A percentile compares a stretch with the other conserved stretches of the same genome.
phyloP scores from a whole-genome alignment of 2,797 vertebrate species.

The Chrosomus eos region DNA sequence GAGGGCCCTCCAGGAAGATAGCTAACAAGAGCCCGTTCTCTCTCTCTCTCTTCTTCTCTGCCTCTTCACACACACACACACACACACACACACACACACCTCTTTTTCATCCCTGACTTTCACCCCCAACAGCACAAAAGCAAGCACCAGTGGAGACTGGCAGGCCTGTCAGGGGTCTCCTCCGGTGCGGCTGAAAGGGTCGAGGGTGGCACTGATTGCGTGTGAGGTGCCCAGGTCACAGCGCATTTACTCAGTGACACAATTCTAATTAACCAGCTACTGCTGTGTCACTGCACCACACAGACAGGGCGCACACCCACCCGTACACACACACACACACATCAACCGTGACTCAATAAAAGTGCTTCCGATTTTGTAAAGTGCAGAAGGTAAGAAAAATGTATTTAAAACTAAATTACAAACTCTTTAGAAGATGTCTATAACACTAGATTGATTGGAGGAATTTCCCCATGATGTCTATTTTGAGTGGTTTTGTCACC shows the following conservation, averaged over 20 bases:
- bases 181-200: slow-evolving; percentile 55
- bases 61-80: neutral
- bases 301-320: slow-evolving; percentile 38
- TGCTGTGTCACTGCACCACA: slow-evolving; percentile 83
- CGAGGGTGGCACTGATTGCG: slow-evolving; percentile 62
- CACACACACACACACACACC: no score
- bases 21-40: slow-evolving; percentile 59
- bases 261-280: slow-evolving; percentile 87
- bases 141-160: slow-evolving; percentile 44
- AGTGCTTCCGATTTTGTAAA: neutral
- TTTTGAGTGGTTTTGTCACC: slow-evolving; percentile 20
- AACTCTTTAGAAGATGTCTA: slow-evolving; percentile 16
- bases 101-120: slow-evolving; percentile 36
- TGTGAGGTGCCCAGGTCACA: slow-evolving; percentile 79
- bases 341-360: slow-evolving; percentile 9
- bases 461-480: slow-evolving; percentile 12
- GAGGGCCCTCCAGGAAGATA: slow-evolving; percentile 62
- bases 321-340: slow-evolving; percentile 34
- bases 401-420: slow-evolving; percentile 5
- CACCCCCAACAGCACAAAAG: slow-evolving; percentile 37
- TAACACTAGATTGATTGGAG: neutral
- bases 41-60: slow-evolving; percentile 6
- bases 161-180: slow-evolving; percentile 57
- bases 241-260: slow-evolving; percentile 86
- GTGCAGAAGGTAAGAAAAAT: neutral